These are phyloP conservation scores for Megaceryle maxima DNA, from an alignment of 2,113 vertebrate genomes.

Conservation along the genomic window DNA sequence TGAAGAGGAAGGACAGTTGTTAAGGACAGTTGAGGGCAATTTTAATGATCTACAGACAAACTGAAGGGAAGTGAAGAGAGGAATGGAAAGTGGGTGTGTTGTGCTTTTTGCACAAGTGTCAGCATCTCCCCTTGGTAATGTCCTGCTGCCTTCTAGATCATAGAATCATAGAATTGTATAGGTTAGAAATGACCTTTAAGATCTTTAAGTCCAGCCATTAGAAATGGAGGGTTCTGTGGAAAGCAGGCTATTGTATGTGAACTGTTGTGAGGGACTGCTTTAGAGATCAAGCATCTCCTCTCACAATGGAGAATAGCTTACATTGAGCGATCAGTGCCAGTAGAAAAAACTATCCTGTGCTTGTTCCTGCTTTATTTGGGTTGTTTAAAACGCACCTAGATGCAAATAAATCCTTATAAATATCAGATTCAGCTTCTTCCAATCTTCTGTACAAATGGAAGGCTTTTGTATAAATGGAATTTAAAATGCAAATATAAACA, in stretches of 20 bases:
- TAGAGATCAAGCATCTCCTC: background rate
- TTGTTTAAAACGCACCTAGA: background rate
- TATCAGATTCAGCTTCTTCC: background rate
- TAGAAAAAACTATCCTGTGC: background rate
- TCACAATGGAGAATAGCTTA: background rate
- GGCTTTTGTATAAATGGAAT: background rate
- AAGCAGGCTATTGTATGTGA: background rate
- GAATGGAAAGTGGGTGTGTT: background rate
- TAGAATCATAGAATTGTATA: background rate
- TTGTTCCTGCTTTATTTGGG: background rate
- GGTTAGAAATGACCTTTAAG: too few relatives aligned
- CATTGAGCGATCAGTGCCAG: background rate
- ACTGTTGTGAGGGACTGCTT: background rate
- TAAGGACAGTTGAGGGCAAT: background rate
- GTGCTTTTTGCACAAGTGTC: background rate
- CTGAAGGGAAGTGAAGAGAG: background rate
- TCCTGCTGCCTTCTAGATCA: background rate
- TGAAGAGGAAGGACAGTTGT: background rate
- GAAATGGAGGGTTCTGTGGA: background rate
- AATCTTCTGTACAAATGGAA: background rate
- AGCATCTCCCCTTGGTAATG: background rate
- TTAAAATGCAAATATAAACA: slow-evolving; percentile 13
- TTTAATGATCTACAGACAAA: background rate
- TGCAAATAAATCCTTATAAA: background rate
- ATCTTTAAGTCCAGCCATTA: too few relatives aligned